Evolutionary conservation across 2,888 invertebrate species (phyloP), one percentile per base, ranked within the genome.

Genomic region (Clitarchus hookeri): DNA sequence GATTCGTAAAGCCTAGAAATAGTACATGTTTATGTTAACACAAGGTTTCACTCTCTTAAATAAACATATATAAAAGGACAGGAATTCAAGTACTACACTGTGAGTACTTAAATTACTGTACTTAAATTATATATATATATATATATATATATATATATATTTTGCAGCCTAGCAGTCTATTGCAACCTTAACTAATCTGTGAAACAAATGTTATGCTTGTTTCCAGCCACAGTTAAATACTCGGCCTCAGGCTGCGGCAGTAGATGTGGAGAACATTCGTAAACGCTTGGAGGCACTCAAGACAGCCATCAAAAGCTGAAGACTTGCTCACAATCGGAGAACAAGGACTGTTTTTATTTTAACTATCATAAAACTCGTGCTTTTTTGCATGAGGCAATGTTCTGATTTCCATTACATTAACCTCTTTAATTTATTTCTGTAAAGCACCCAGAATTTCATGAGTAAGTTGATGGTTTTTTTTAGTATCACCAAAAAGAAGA

Each of bases 241-340:
- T 36, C 84, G 84, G 11, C 65, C 48, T 12, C 36, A 65, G 25
- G 19, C 13, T 13, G 0, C 84, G 9, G 36, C 84, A 26, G 77
- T 54, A 36, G 86, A 77, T 48, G 83, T 86, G 53, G 86, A 86
- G 26, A 65, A 82, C 25, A 36, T 86, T 26, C 86, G 85, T 12
- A 86, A 79, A 25, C 86, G 85, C 53, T 26, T 86, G 16, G 85
- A 86, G 44, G 85, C 25, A 23, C 78, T 86, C 25, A 86, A 85
- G 36, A 83, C 78, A n/a, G 83, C 86, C 12, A 19, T 44, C 44
- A 54, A 80, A 25, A 84, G 86, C 84, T 85, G 85, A 86, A 84
- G 54, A 53, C 27, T 25, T 85, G 23, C 65, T 65, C 23, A 23
- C 8, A 23, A 16, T 65, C 16, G 8, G 23, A 19, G n/a, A 65